These are phyloP conservation scores for Gallinago solitaria DNA, from an alignment of 2,797 vertebrate genomes.

Conservation along the genomic window DNA sequence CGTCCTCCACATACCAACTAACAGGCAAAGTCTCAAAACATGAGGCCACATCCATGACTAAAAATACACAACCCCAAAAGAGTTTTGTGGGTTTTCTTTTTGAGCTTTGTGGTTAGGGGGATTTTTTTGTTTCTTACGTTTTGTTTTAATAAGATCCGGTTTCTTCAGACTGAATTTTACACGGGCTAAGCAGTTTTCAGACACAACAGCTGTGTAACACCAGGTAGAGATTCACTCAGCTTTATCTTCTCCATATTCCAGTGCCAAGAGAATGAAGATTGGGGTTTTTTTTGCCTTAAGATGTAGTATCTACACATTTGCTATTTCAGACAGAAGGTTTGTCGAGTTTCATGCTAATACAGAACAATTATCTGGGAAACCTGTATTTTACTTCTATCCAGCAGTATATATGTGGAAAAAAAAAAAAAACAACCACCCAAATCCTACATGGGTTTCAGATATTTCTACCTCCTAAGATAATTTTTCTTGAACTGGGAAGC, in stretches of 20 bases:
- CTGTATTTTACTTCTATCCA: background rate
- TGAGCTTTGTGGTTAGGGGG: background rate
- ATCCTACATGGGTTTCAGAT: background rate
- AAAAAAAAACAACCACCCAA: background rate
- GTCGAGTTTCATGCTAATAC: background rate
- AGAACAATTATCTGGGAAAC: background rate
- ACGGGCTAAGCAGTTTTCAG: background rate
- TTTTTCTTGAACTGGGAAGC: background rate
- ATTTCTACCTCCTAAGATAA: background rate
- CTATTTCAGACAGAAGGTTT: background rate
- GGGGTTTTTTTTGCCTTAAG: background rate
- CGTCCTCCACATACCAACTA: rapidly evolving
- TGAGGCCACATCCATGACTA: background rate
- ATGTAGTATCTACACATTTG: background rate
- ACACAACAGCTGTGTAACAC: background rate
- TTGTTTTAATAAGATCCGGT: background rate
- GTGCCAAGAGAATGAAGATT: background rate
- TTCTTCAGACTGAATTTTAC: background rate
- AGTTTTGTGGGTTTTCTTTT: background rate
- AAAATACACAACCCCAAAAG: background rate
- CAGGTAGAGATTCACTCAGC: background rate
- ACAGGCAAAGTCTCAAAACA: background rate
- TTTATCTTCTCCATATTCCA: background rate
- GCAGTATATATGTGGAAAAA: background rate
- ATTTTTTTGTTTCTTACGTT: background rate